Percentiles rank a stretch among this genome's conserved stretches.
These are phyloP conservation scores for Erythrocebus patas DNA, from an alignment of 2,113 vertebrate species.

Conservation along the genomic window DNA sequence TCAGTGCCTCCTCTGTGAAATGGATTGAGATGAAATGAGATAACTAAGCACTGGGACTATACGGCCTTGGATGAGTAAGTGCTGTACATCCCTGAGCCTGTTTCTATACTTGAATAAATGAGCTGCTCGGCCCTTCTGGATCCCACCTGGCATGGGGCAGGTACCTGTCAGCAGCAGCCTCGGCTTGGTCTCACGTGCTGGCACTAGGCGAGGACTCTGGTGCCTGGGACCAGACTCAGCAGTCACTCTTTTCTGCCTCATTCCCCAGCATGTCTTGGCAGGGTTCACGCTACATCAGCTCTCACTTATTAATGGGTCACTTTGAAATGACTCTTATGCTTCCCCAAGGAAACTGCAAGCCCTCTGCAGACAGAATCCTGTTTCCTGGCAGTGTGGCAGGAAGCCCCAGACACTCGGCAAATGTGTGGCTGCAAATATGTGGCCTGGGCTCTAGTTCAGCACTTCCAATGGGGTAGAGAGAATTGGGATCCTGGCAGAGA, in stretches of 20 bases:
- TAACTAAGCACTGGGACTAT: not conserved
- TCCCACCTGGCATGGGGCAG: not conserved
- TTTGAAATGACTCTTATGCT: not conserved
- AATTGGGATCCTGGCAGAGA: not conserved
- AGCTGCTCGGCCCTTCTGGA: not conserved
- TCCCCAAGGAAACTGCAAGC: not conserved
- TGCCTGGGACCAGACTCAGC: not conserved
- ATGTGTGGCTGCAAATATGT: not conserved
- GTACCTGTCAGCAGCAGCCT: not conserved
- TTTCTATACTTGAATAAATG: not conserved
- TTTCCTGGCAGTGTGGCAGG: not conserved
- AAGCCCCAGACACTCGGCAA: not conserved
- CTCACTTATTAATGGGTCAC: conserved; percentile 16
- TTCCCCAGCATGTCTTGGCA: not conserved
- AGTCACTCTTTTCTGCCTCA: not conserved
- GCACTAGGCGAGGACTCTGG: not conserved
- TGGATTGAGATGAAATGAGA: not conserved
- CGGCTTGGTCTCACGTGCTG: not conserved
- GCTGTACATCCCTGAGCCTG: not conserved
- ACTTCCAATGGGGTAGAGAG: not conserved
- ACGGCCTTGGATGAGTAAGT: not conserved
- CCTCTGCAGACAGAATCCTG: conserved; percentile 9
- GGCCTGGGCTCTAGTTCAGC: not conserved
- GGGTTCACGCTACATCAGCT: not conserved
- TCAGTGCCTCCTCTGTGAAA: not conserved